These are phyloP conservation scores for Crypturellus undulatus DNA, from an alignment of 2,113 vertebrate genomes.

Conservation along the genomic window DNA sequence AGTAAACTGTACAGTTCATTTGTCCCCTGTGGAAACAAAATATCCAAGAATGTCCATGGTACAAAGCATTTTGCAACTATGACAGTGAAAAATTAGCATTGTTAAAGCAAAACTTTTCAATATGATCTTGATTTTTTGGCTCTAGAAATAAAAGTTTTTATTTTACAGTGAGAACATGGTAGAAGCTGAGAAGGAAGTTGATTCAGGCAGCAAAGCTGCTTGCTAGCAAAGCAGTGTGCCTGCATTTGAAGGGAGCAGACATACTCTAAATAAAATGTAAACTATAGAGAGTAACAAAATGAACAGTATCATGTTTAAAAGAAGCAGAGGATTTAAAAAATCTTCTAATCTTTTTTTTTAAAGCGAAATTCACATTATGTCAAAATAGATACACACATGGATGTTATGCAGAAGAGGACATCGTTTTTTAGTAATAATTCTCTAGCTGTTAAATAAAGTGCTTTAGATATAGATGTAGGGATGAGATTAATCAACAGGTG, in stretches of 20 bases:
- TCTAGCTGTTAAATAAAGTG: neutral
- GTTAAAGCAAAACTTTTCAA: neutral
- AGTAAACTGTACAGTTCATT: neutral
- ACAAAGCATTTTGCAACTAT: neutral
- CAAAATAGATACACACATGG: neutral
- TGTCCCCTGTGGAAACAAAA: neutral
- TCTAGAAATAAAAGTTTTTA: neutral
- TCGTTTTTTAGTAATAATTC: neutral
- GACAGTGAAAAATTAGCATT: neutral
- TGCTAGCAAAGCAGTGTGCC: neutral
- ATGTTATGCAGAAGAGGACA: neutral
- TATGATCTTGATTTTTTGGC: neutral
- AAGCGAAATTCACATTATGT: neutral
- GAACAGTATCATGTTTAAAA: neutral
- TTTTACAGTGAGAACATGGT: neutral
- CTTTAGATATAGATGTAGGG: neutral
- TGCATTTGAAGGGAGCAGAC: neutral
- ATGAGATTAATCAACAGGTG: neutral
- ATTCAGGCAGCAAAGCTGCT: neutral
- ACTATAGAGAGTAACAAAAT: neutral
- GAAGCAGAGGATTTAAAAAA: neutral
- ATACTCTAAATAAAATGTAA: neutral
- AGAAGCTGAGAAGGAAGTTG: neutral
- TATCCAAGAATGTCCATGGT: neutral
- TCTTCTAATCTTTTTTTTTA: neutral